phyloP scores from a whole-genome alignment of 37 sponge, comb jelly and placozoan genomes.

The Tethya wilhelma region DNA sequence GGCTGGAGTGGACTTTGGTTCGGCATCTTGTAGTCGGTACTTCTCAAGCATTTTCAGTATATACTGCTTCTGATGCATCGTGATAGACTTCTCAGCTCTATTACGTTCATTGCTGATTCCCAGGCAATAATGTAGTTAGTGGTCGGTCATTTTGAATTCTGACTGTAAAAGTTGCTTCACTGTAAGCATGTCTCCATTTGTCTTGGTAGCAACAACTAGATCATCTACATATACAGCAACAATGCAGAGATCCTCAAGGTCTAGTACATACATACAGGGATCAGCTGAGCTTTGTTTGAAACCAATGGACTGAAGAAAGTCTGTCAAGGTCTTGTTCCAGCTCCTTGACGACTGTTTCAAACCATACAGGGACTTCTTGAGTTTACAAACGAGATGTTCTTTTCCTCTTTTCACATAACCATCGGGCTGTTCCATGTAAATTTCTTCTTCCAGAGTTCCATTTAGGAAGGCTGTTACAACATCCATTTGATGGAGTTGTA shows the following conservation, averaged over 20 bases:
- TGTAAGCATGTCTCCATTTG: conserved; percentile 18
- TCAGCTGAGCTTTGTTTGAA: conserved; percentile 16
- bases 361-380: no score
- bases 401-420: no score
- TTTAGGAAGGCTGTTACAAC: no score
- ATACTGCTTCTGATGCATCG: conserved; percentile 30
- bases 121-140: conserved; percentile 22
- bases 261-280: conserved; percentile 30
- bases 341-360: conserved; percentile 16
- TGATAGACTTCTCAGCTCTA: background rate
- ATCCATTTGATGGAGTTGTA: no score
- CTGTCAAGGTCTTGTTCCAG: background rate
- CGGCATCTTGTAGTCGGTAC: conserved; percentile 12
- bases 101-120: conserved; percentile 20
- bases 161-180: conserved; percentile 6
- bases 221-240: conserved; percentile 51
- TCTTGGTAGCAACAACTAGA: conserved; percentile 1
- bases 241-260: background rate
- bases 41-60: conserved; percentile 35
- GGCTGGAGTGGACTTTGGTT: conserved; percentile 25
- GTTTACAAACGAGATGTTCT: no score
- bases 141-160: conserved; percentile 23
- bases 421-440: no score
- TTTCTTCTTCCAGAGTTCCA: no score
- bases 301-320: background rate